These are phyloP conservation scores for Ryuthela nishihirai DNA, from an alignment of 2,888 invertebrate species.

Conservation along the genomic window DNA sequence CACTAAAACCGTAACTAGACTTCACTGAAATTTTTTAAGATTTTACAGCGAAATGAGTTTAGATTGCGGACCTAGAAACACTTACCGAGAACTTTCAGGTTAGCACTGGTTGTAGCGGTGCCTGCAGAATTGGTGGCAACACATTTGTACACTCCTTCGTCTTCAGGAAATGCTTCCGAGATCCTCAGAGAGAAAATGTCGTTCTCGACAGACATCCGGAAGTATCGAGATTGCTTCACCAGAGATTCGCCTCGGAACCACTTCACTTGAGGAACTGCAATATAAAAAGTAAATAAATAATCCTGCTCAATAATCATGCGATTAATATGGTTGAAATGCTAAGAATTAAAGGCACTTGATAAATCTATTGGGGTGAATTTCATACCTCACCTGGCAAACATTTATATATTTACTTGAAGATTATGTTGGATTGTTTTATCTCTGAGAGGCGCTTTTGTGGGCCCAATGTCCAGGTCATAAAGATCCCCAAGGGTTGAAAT, in stretches of 20 bases:
- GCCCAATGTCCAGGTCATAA: no score
- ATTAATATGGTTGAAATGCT: no score
- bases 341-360: no score
- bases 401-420: no score
- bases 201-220: conserved; percentile 90
- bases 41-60: neutral
- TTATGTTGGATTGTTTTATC: no score
- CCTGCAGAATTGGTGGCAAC: conserved; percentile 80
- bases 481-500: no score
- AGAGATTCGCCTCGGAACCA: conserved; percentile 91
- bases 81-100: conserved; percentile 66
- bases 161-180: conserved; percentile 95
- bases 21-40: neutral
- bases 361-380: no score
- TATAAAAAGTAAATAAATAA: no score
- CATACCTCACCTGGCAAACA: no score
- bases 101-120: conserved; percentile 69
- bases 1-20: conserved; percentile 1
- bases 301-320: no score
- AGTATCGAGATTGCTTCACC: conserved; percentile 94
- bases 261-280: conserved; percentile 68
- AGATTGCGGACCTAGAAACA: conserved; percentile 20
- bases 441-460: no score
- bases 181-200: conserved; percentile 81
- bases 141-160: conserved; percentile 96